phyloP scores from a whole-genome alignment of 2,797 vertebrate species.

The Propithecus deckenii region DNA sequence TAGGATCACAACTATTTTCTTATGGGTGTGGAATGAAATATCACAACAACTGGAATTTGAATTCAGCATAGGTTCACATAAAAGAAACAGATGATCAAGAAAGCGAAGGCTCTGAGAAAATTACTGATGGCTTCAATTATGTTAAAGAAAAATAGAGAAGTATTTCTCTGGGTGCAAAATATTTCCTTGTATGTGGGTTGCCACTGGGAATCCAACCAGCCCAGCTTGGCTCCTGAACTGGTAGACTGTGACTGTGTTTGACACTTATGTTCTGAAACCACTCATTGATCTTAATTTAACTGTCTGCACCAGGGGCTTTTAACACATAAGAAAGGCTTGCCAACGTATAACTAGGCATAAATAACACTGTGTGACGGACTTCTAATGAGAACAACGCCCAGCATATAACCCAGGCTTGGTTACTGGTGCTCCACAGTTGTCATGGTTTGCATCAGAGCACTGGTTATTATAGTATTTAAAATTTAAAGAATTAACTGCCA shows the following conservation, averaged over 20 bases:
- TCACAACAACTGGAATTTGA: not conserved
- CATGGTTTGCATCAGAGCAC: not conserved
- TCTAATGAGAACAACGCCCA: not conserved
- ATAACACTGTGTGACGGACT: accelerated
- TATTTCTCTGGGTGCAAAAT: too few relatives aligned
- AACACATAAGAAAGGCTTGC: not conserved
- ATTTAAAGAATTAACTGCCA: not conserved
- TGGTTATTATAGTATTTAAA: not conserved
- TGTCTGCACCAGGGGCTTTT: not conserved
- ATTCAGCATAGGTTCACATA: not conserved
- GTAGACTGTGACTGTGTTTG: not conserved
- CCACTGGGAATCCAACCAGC: not conserved
- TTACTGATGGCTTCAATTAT: not conserved
- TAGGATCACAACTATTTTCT: not conserved
- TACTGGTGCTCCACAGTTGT: not conserved
- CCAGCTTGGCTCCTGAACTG: not conserved
- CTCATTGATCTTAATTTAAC: not conserved
- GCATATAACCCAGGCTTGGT: not conserved
- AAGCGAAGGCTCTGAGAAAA: not conserved
- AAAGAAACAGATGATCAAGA: not conserved
- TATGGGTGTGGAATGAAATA: not conserved
- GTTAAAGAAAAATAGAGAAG: not conserved
- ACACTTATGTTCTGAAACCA: not conserved
- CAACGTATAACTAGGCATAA: not conserved
- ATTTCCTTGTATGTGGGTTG: not conserved